Base-by-base conservation (phyloP, 2,888 invertebrate genomes). In the Heliothis peltigera region DNA sequence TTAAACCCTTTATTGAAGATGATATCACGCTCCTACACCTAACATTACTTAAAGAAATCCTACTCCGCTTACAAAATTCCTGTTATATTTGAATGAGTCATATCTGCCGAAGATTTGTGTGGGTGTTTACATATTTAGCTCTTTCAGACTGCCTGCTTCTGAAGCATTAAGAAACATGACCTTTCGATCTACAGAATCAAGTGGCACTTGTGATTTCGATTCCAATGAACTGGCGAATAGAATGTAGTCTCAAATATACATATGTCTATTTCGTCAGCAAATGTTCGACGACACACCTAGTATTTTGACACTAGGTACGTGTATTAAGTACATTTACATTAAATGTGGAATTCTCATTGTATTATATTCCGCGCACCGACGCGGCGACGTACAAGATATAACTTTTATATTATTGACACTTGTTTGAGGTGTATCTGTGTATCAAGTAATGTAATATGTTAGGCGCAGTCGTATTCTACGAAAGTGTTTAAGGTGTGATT, bases 401-500 rank as follows among this genome's bases (percentile, higher is more conserved):
- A 44, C 35, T 25, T 53, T 22, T 44, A 42, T 35, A 10, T 8
- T 66, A 44, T 43, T 47, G 68, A 48, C 60, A 60, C 15, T 49
- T 46, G 28, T 43, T 39, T 51, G 8, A 43, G 46, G 22, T 64
- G 59, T 54, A 59, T 54, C 59, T 43, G 19, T 32, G 43, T 56
- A 53, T 28, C 52, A 64, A 64, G 64, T 42, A 52, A 69, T 55
- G 48, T 52, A 61, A 75, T 68, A 58, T 58, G 32, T 69, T 57
- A 61, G 70, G 51, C 71, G 44, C 17, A 52, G 62, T 54, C 59
- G 76, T 70, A 51, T 58, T 73, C 62, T 64, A 74, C 65, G 35
- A 78, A 70, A 61, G 75, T 77, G 74, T 56, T 68, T 64, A 73
- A 58, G 62, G 35, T 43, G 39, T 42, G 61, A 57, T 73, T 68